Base-by-base conservation (phyloP, 2,113 vertebrate genomes). In the Eidolon helvum region DNA sequence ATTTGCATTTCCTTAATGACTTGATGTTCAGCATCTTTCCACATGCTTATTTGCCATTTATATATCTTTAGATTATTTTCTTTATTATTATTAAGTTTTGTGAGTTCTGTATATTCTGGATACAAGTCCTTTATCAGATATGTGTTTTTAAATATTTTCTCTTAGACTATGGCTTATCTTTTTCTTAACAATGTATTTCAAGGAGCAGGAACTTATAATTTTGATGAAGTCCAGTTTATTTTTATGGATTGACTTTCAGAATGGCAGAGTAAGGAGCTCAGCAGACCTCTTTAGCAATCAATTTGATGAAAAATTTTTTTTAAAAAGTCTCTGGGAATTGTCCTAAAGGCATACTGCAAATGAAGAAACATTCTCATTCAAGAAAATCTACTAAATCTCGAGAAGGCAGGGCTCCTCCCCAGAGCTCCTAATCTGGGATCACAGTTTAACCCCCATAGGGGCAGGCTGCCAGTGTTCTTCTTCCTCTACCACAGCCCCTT, bases 181-280 rank as follows among this genome's bases (percentile, higher is more conserved):
- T 82, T 88, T 92, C 69, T 92, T 89, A 92, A 84, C 14, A 45
- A n/a, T 59, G 21, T 24, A 63, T 53, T 92, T 96, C 61, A 89
- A 87, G 14, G 66, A 95, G 30, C 35, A 80, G 43, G 79, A 80
- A 7, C 45, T 80, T 85, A 59, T 91, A 48, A 87, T 80, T 90
- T 45, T 59, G 5, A 59, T 82, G 19, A 75, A 83, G 48, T 87
- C 89, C 83, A 87, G 33, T 66, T 95, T 83, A 75, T 88, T 88
- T 95, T 87, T 91, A 74, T 91, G 57, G 35, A 43, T 66, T 45
- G 66, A 79, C n/a, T 89, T 93, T 45, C 45, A 84, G 69, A 69
- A 72, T 48, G 38, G 35, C 30, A 92, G 28, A 61, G 40, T 71
- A 50, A 89, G 38, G 78, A 74, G 48, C 38, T 86, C 28, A 66